Evolutionary conservation across 2,797 vertebrate species (phyloP).

Genomic region (Smutsia gigantea): DNA sequence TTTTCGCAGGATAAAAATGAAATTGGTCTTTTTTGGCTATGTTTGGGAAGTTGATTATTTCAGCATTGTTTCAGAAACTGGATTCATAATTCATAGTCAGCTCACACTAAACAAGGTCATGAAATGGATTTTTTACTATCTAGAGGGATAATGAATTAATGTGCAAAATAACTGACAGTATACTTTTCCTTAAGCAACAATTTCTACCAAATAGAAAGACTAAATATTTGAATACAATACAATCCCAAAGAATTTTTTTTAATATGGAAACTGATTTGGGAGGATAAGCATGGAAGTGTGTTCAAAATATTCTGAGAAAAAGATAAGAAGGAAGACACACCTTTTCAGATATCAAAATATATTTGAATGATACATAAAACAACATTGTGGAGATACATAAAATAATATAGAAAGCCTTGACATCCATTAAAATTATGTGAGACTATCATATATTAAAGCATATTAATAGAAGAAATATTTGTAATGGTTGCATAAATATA

Average conservation of each 20-base stretch:
- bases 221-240: not conserved
- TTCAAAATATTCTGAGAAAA: not conserved
- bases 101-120: not conserved
- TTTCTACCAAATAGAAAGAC: not conserved
- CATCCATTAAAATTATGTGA: not conserved
- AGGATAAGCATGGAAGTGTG: not conserved
- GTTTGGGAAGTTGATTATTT: not conserved
- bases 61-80: not conserved
- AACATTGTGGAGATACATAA: not conserved
- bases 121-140: not conserved
- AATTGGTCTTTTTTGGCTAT: not conserved
- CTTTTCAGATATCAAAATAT: not conserved
- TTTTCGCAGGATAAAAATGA: not conserved
- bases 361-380: not conserved
- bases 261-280: not conserved
- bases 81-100: not conserved
- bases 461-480: not conserved
- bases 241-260: not conserved
- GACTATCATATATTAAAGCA: not conserved
- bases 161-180: not conserved
- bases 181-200: not conserved
- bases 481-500: too few relatives aligned
- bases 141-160: not conserved
- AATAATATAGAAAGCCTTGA: not conserved
- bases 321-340: not conserved